phyloP scores from a whole-genome alignment of 2,797 vertebrate species.

The Myotis daubentonii region DNA sequence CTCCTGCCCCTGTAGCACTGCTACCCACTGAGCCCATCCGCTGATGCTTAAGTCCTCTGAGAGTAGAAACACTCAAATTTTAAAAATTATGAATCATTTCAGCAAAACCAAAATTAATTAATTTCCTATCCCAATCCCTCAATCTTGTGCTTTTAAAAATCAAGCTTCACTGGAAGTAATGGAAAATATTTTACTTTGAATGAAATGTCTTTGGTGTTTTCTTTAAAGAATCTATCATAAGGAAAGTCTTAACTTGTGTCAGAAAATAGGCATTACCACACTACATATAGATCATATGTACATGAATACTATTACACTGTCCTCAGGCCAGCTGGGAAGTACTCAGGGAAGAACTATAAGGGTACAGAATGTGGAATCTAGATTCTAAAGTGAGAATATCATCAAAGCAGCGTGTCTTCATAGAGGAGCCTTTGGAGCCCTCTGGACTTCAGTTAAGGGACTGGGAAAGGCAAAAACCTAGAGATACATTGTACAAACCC shows the following conservation, averaged over 20 bases:
- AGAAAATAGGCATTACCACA: not conserved
- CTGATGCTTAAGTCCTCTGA: not conserved
- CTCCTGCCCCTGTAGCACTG: not conserved
- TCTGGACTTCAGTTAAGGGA: not conserved
- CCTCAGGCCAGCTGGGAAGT: not conserved
- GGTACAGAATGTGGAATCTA: not conserved
- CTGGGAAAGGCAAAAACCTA: not conserved
- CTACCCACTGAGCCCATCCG: not conserved
- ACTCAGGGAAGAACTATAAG: not conserved
- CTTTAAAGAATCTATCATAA: slow-evolving; percentile 27
- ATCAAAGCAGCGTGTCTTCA: slow-evolving; percentile 5
- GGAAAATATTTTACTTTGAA: slow-evolving; percentile 44
- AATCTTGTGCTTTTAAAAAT: not conserved
- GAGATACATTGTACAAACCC: not conserved
- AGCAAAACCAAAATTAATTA: not conserved
- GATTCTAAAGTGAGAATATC: not conserved
- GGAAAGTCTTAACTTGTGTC: slow-evolving; percentile 13
- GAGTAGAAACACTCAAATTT: not conserved
- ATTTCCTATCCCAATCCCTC: not conserved
- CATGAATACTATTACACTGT: not conserved
- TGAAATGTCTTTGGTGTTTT: slow-evolving; percentile 28
- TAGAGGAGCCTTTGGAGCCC: not conserved
- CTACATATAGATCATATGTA: not conserved
- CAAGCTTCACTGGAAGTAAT: slow-evolving; percentile 44
- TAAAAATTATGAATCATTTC: slow-evolving; percentile 19